Percentiles rank a stretch among this genome's conserved stretches.
These are phyloP conservation scores for Drosophila leonis DNA, from an alignment of 2,888 invertebrate genomes.

Conservation along the genomic window DNA sequence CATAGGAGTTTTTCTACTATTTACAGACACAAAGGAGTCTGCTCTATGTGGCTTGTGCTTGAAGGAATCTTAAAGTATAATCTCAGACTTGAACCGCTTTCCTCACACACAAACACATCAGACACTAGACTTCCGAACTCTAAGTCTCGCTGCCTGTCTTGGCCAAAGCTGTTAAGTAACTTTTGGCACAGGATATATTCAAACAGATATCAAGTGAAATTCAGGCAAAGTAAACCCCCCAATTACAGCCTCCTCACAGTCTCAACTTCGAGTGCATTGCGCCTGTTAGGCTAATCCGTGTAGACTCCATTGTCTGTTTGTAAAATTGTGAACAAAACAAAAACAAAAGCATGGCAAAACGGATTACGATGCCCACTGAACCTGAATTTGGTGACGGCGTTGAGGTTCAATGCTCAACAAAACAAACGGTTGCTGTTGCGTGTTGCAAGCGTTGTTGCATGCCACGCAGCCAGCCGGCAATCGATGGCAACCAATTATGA, in stretches of 20 bases:
- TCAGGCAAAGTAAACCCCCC: background rate
- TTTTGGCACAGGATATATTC: background rate
- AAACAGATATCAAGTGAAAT: background rate
- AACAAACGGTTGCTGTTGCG: constrained; percentile 36
- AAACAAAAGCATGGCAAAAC: constrained; percentile 41
- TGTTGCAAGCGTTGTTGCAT: constrained; percentile 55
- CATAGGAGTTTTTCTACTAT: background rate
- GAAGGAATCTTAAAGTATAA: background rate
- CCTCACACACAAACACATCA: background rate
- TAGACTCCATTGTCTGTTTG: constrained; percentile 16
- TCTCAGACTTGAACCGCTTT: background rate
- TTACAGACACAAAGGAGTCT: background rate
- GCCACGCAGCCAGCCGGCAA: constrained; percentile 31
- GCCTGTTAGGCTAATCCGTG: background rate
- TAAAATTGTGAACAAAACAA: constrained; percentile 38
- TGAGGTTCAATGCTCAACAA: constrained; percentile 71
- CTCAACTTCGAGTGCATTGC: constrained; percentile 6
- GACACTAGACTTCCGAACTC: background rate
- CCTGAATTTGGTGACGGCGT: constrained; percentile 62
- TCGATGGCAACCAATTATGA: constrained; percentile 50
- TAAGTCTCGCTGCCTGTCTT: background rate
- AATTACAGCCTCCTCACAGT: background rate
- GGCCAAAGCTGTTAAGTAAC: background rate
- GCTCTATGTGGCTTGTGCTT: background rate
- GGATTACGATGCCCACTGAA: constrained; percentile 59